These are phyloP conservation scores for Coregonus clupeaformis DNA, from an alignment of 2,113 vertebrate genomes.

Conservation along the genomic window DNA sequence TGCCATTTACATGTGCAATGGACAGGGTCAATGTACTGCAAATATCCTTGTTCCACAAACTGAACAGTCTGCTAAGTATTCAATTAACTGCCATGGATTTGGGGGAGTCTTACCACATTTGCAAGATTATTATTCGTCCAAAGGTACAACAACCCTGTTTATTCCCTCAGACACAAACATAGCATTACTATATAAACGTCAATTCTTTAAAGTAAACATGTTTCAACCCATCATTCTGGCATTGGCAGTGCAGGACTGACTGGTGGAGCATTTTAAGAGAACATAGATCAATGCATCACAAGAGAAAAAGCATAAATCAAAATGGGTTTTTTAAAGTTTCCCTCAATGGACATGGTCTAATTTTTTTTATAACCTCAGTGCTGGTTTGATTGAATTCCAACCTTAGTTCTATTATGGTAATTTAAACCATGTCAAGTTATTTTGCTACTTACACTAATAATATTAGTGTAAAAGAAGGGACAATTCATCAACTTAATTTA, in stretches of 20 bases:
- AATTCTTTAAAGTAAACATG: background rate
- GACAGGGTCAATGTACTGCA: constrained; percentile 8
- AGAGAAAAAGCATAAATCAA: background rate
- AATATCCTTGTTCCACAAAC: background rate
- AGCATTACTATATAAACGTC: background rate
- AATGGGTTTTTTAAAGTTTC: no score
- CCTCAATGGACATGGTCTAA: background rate
- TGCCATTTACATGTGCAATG: constrained; percentile 26
- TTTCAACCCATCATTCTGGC: background rate
- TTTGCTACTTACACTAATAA: background rate
- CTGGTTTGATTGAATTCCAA: background rate
- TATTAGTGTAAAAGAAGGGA: no score
- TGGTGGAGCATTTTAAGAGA: background rate
- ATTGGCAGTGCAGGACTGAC: background rate
- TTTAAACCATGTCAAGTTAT: background rate
- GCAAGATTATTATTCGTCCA: background rate
- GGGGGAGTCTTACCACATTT: background rate
- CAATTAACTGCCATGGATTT: background rate
- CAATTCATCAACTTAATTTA: no score
- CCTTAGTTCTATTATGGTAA: background rate
- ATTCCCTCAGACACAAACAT: background rate
- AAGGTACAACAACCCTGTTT: background rate
- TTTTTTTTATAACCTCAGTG: background rate
- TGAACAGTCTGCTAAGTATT: background rate
- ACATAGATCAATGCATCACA: background rate